Base-by-base conservation (phyloP, 2,113 vertebrate species). In the Synodontis membranacea region DNA sequence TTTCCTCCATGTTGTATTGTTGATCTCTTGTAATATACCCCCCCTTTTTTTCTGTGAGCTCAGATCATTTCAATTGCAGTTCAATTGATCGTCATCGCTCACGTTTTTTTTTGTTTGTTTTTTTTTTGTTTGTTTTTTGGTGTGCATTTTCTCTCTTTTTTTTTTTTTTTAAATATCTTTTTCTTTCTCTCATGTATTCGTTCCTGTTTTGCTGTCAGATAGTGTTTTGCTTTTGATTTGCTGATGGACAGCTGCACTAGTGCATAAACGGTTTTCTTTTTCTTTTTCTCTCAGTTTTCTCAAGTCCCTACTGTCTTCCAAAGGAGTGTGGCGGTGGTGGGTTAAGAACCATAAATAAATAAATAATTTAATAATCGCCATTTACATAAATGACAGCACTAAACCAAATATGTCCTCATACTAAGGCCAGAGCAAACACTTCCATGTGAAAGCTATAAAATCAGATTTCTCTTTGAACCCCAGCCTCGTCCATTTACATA, bases 401-500 rank as follows among this genome's bases (percentile, higher is more conserved):
- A 37, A 42, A 50, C 17, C 56, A 37, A 60, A 48, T 39, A 54
- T 58, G 8, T 31, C 48, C 42, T 39, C 12, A 25, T 28, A 44
- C 14, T 44, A 44, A 54, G 1, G 34, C 31, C 21, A 52, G 58
- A 39, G 60, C 54, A 86, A 54, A 46, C 25, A 64, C 15, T 23
- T 56, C 44, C 6, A 31, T 46, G 28, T 60, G 54, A 60, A 84
- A 44, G 34, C 50, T 56, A 39, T 62, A 74, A 52, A 78, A 78
- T 11, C 78, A 80, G 31, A 66, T 42, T 84, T 46, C 37, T 39
- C 15, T 68, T 23, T 75, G 23, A 54, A 86, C 85, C 54, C 28
- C 39, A 34, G 46, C 52, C 74, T 46, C 37, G 54, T 50, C 68
- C 7, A 48, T 88, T 90, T 86, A 82, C 89, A 82, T 86, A 88